Evolutionary conservation across 2,888 invertebrate genomes (phyloP).

Genomic region (Brenthis daphne): DNA sequence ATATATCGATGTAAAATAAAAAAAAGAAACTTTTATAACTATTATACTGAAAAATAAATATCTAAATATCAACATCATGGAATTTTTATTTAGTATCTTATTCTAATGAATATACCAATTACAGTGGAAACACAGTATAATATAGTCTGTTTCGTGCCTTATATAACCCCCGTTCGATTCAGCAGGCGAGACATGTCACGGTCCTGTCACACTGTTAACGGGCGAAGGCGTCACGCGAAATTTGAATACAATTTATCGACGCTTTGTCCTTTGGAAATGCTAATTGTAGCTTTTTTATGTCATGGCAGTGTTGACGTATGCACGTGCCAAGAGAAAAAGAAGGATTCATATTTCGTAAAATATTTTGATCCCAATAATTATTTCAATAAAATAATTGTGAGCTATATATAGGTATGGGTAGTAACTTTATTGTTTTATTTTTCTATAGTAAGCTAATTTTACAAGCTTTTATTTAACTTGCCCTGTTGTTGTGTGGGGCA

Average conservation of each 20-base stretch:
- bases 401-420: no score
- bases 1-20: no score
- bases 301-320: slow-evolving; percentile 34
- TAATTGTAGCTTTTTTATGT: slow-evolving; percentile 45
- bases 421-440: no score
- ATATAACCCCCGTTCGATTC: slow-evolving; percentile 50
- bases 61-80: no score
- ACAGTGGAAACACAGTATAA: not conserved
- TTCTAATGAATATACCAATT: not conserved
- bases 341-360: not conserved
- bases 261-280: slow-evolving; percentile 48
- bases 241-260: slow-evolving; percentile 66
- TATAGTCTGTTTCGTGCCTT: slow-evolving; percentile 33
- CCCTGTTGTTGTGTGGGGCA: no score
- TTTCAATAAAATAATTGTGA: no score
- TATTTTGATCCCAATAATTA: no score
- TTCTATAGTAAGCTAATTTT: not conserved
- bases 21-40: no score
- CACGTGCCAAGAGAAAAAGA: slow-evolving; percentile 11
- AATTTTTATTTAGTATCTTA: no score
- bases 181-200: slow-evolving; percentile 59
- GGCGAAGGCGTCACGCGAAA: slow-evolving; percentile 63
- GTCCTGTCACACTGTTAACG: slow-evolving; percentile 60
- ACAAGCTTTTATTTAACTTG: not conserved
- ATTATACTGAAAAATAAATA: no score